These are phyloP conservation scores for Ceuthmochares aereus DNA, from an alignment of 2,113 vertebrate species.

Conservation along the genomic window DNA sequence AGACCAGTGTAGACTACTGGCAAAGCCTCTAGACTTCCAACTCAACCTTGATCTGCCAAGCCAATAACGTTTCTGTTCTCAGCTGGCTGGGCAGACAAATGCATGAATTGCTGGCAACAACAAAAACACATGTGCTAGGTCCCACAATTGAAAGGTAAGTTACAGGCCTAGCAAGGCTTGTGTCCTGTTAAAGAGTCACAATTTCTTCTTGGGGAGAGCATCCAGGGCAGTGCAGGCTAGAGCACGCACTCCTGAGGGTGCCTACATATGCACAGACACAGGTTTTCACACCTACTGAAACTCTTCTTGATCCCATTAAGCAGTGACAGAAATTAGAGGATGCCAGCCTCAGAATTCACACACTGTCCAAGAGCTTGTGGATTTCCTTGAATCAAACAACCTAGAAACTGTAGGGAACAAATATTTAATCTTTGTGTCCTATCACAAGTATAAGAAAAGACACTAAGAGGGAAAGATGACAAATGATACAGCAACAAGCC, in stretches of 20 bases:
- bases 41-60: neutral
- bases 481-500: neutral
- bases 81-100: neutral
- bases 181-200: neutral
- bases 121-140: neutral
- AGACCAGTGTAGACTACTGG: neutral
- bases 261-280: neutral
- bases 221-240: neutral
- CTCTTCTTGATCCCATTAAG: neutral
- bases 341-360: neutral
- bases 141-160: neutral
- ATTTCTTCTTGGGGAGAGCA: neutral
- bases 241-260: neutral
- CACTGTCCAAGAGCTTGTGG: neutral
- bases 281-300: neutral
- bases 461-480: neutral
- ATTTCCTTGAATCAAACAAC: neutral
- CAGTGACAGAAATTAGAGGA: neutral
- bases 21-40: neutral
- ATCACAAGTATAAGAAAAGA: neutral
- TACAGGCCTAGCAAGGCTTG: neutral
- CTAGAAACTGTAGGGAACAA: neutral
- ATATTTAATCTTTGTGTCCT: neutral
- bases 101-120: neutral
- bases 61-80: neutral